Base-by-base conservation (phyloP, 2,888 invertebrate genomes). In the Tipula vernalis region DNA sequence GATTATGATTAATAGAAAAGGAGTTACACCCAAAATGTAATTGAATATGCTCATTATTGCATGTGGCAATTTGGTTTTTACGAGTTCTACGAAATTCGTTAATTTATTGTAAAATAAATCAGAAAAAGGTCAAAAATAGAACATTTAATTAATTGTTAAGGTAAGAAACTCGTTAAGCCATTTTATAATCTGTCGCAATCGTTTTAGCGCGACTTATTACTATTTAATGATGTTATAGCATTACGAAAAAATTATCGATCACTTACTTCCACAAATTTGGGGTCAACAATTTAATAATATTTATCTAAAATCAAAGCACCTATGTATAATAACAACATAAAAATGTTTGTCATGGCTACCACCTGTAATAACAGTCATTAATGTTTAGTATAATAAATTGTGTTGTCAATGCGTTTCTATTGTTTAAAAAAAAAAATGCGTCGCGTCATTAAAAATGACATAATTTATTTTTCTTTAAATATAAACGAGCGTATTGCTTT, bases 361-460 rank as follows among this genome's bases (percentile, higher is more conserved):
- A 71, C 71, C 71, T 71, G 71, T 71, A 71, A 28, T 28, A 71
- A 28, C 28, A 71, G 10, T 71, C 57, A 57, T 71, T 71, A 6
- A 6, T 18, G 18, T 71, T 71, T 71, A 13, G 1, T 71, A 3
- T 71, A 2, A 12, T 71, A 3, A 71, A n/a, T 71, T 71, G 10
- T 71, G 71, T 71, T 18, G 18, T 28, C 28, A 71, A 28, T 10
- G 71, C 28, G 18, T 71, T 28, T 71, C 18, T 28, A 71, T 71
- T 71, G 71, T 71, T 10, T 71, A 13, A 28, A 28, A 28, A 28
- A 28, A 28, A 28, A 71, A 71, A 71, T 71, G 71, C 71, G 71
- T 71, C 71, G 71, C 71, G 71, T 71, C 71, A 71, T 71, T 71
- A 71, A 71, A 71, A 71, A 71, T 71, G 71, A 71, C 71, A 71